These are phyloP conservation scores for Drosophila kambysellisi DNA, from an alignment of 2,888 invertebrate species.

Conservation along the genomic window DNA sequence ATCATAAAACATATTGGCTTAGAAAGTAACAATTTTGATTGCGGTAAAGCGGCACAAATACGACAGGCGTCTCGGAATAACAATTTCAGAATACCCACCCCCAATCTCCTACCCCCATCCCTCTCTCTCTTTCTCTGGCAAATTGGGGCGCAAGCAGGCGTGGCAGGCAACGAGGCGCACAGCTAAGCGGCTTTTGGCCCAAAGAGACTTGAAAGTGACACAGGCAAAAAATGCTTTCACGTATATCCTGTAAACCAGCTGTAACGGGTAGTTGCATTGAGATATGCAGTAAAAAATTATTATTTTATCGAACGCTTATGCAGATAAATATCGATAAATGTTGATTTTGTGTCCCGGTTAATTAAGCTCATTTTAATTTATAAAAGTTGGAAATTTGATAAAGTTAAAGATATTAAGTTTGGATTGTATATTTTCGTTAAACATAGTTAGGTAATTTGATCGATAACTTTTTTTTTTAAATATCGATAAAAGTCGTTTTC, in stretches of 20 bases:
- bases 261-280: neutral
- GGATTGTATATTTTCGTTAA: neutral
- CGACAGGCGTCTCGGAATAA: conserved; percentile 51
- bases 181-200: conserved; percentile 43
- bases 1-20: conserved; percentile 83
- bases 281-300: neutral
- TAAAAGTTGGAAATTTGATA: neutral
- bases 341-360: neutral
- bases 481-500: neutral
- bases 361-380: neutral
- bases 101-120: neutral
- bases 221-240: conserved; percentile 25
- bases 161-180: conserved; percentile 65
- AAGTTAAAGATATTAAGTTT: neutral
- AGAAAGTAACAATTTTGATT: conserved; percentile 81
- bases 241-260: neutral
- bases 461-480: neutral
- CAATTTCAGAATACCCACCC: conserved; percentile 39
- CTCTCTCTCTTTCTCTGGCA: neutral
- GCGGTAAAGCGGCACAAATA: conserved; percentile 71
- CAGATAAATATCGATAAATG: neutral
- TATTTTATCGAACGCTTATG: neutral
- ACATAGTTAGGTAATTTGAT: neutral
- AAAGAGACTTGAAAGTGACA: conserved; percentile 38
- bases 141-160: conserved; percentile 54